Evolutionary conservation across 2,888 invertebrate species (phyloP).

Genomic region (Phortica okadai): DNA sequence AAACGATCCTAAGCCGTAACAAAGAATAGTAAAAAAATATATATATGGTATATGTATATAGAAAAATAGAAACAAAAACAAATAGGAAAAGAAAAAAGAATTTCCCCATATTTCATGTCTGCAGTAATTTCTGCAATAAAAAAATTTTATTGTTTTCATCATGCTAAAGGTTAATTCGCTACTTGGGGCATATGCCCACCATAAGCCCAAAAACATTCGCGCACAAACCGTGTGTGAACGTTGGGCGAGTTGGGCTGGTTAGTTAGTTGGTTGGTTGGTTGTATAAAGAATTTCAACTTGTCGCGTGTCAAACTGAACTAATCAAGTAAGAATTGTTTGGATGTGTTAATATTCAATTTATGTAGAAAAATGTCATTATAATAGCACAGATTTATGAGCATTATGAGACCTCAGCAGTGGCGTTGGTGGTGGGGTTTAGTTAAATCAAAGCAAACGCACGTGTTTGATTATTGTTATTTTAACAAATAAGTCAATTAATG

Average conservation of each 20-base stretch:
- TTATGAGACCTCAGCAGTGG: no score
- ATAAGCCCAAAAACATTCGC: neutral
- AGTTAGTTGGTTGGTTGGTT: no score
- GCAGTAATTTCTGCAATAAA: conserved; percentile 22
- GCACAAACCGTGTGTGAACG: no score
- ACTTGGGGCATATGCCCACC: no score
- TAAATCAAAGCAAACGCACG: no score
- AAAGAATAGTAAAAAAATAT: no score
- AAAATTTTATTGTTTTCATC: neutral
- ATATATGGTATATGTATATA: no score
- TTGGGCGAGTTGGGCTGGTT: neutral
- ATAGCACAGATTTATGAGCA: neutral
- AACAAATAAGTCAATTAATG: no score
- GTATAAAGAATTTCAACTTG: conserved; percentile 27
- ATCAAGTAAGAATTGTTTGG: conserved; percentile 41
- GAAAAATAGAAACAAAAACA: neutral
- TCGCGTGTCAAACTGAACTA: conserved; percentile 56
- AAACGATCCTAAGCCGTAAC: no score
- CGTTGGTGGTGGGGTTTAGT: no score
- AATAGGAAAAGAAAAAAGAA: neutral
- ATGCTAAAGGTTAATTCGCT: conserved; percentile 14
- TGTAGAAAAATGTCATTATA: conserved; percentile 53
- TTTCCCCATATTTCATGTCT: neutral
- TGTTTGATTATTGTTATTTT: no score
- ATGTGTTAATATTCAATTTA: conserved; percentile 60